Evolutionary conservation across 2,797 vertebrate genomes (phyloP).

Genomic region (Buphagus erythrorhynchus): DNA sequence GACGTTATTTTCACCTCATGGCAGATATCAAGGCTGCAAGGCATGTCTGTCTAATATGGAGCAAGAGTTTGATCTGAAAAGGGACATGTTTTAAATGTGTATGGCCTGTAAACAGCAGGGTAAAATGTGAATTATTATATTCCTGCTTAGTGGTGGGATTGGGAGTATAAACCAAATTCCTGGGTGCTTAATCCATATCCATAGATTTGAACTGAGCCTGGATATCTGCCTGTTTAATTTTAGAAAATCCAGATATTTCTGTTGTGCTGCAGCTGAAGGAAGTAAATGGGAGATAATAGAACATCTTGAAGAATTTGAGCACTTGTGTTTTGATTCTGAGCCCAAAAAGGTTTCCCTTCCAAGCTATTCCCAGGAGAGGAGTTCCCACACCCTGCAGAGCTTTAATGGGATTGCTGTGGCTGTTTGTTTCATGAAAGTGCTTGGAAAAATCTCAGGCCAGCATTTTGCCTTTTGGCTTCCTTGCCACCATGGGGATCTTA

Average conservation of each 20-base stretch:
- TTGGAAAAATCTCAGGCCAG: background rate
- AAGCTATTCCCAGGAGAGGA: background rate
- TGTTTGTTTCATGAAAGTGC: background rate
- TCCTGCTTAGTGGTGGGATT: background rate
- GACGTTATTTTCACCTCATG: background rate
- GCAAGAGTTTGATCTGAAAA: background rate
- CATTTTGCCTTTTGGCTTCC: background rate
- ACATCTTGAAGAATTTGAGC: background rate
- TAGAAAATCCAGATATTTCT: background rate
- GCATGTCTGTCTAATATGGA: background rate
- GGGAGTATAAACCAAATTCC: background rate
- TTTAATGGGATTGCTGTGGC: background rate
- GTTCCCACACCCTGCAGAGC: background rate
- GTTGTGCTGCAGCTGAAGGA: background rate
- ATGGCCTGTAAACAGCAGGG: background rate
- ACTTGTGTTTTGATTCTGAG: background rate
- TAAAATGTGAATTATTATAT: background rate
- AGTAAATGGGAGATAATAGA: background rate
- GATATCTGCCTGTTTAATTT: background rate
- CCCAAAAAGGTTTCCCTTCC: background rate
- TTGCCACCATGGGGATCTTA: background rate
- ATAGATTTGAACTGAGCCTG: background rate
- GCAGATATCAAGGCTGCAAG: background rate
- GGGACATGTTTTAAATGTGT: background rate
- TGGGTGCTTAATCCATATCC: background rate